phyloP scores from a whole-genome alignment of 2,113 vertebrate species.

The Ameiurus melas region DNA sequence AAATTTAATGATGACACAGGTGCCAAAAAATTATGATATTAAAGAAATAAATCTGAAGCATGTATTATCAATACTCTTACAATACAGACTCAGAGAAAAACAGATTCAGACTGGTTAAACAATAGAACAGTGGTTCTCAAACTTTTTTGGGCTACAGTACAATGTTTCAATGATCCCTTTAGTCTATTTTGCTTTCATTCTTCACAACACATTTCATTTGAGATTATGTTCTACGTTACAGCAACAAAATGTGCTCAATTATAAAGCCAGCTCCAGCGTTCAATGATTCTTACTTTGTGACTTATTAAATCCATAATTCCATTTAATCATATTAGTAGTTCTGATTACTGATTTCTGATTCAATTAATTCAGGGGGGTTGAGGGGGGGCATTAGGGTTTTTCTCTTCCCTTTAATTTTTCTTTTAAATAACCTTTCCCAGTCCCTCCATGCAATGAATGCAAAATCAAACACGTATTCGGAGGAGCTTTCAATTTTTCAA shows the following conservation, averaged over 20 bases:
- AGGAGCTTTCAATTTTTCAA: too few relatives aligned
- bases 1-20: neutral
- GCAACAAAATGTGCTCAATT: neutral
- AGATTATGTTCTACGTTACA: neutral
- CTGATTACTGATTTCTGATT: neutral
- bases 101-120: neutral
- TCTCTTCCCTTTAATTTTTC: neutral
- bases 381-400: neutral
- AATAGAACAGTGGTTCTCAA: neutral
- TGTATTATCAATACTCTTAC: neutral
- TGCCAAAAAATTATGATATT: neutral
- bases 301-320: conserved; percentile 13
- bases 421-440: neutral
- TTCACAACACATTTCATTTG: neutral
- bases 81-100: neutral
- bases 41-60: neutral
- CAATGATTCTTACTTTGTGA: neutral
- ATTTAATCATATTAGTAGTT: neutral
- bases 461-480: too few relatives aligned
- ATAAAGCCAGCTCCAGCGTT: neutral
- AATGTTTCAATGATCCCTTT: neutral
- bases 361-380: neutral
- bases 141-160: neutral
- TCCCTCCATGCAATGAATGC: too few relatives aligned
- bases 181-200: neutral